phyloP scores from a whole-genome alignment of 1,140 invertebrate species.

The Popillia japonica region DNA sequence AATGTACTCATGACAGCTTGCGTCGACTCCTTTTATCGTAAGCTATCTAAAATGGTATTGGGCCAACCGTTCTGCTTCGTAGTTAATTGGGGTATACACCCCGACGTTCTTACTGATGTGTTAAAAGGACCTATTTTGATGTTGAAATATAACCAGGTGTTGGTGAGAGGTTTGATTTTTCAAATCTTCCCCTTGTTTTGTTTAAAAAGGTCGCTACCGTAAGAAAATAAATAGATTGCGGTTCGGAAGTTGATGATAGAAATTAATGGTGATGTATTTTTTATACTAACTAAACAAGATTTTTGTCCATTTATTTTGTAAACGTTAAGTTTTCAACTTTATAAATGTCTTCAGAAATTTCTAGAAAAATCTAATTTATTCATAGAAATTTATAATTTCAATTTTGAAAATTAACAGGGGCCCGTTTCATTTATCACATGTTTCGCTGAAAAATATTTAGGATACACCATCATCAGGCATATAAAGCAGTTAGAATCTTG shows the following conservation, averaged over 20 bases:
- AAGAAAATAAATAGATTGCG: not conserved
- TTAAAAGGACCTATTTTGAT: slow-evolving; percentile 1
- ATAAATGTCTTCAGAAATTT: not conserved
- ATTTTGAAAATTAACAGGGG: not conserved
- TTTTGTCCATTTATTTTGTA: not conserved
- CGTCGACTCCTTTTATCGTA: not conserved
- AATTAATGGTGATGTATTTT: not conserved
- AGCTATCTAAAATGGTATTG: slow-evolving; percentile 8
- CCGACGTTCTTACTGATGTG: not conserved
- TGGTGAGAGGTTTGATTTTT: not conserved
- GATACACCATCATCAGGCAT: too few species aligned
- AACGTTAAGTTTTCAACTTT: not conserved
- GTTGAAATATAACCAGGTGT: slow-evolving; percentile 24
- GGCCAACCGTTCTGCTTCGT: not conserved
- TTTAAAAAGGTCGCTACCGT: not conserved
- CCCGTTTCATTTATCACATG: not conserved
- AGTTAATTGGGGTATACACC: not conserved
- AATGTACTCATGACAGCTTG: not conserved
- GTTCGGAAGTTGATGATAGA: not conserved
- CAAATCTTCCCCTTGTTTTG: not conserved
- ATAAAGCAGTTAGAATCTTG: too few species aligned
- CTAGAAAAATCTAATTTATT: not conserved
- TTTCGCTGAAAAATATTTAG: too few species aligned
- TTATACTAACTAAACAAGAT: not conserved
- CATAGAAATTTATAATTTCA: not conserved